Base-by-base conservation (phyloP, 2,888 invertebrate species). In the Trichogramma evanescens region DNA sequence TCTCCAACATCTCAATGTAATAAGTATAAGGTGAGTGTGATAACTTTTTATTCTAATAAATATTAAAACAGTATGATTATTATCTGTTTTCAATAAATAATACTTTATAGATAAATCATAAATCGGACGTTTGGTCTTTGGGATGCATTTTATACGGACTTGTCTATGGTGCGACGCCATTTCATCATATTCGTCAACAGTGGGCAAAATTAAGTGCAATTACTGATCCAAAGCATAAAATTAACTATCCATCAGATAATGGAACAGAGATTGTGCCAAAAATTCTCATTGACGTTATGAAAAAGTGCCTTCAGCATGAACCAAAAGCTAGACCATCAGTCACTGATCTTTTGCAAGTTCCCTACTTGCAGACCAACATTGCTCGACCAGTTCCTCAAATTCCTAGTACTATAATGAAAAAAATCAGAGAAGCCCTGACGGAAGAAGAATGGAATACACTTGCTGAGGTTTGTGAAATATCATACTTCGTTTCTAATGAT, bases 51-150 rank as follows among this genome's bases (percentile, higher is more conserved):
- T 5, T 6, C 3, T 26, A 49, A n/a, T 2, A 46, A 49, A 38
- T 51, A 43, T 45, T 49, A 50, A 56, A 45, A 42, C 46, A 43
- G 40, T 26, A 39, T 40, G 54, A 48, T 55, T 38, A 1, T 53
- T 40, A 6, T 1, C 13, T 55, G 41, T 54, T 5, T 50, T 26
- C 41, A 49, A 49, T 41, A 46, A 49, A 58, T 4, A 42, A 42
- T 56, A 53, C 62, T 67, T 74, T 75, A 49, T 70, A 94, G 93
- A 89, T 95, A 67, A 89, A 90, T 65, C 90, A 87, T 67, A 94
- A 92, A 73, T 92, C 95, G 50, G 97, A 98, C 79, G 93, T 98
- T 56, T 98, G 98, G 98, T 95, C 96, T 0, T 81, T 98, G 67
- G 98, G 98, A 38, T 97, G 96, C 76, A 98, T 98, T 72, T 82